Percentiles rank a stretch among this genome's conserved stretches.
These are phyloP conservation scores for Gambusia affinis DNA, from an alignment of 2,113 vertebrate genomes.

Conservation along the genomic window DNA sequence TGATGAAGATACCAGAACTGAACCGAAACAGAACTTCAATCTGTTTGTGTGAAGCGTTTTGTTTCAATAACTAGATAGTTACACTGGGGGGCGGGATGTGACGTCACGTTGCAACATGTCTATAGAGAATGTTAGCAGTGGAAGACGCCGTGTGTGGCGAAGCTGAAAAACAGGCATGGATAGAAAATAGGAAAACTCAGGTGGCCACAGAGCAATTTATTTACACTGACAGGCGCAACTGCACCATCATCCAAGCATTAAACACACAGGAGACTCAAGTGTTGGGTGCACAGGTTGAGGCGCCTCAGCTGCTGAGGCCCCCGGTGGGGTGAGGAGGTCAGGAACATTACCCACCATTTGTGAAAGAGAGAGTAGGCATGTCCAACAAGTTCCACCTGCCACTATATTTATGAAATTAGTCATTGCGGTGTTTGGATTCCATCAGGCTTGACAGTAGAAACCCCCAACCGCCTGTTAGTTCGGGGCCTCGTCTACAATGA, in stretches of 20 bases:
- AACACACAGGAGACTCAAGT: conserved; percentile 48
- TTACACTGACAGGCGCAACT: conserved; percentile 50
- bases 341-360: conserved; percentile 78
- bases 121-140: background rate
- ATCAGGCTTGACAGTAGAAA: conserved; percentile 66
- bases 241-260: conserved; percentile 32
- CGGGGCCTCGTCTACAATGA: conserved; percentile 34
- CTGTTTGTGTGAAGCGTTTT: background rate
- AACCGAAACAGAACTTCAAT: background rate
- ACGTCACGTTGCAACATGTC: background rate
- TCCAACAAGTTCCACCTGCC: conserved; percentile 78
- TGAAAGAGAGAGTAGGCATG: conserved; percentile 74
- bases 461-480: conserved; percentile 33
- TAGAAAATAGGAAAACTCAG: conserved; percentile 42
- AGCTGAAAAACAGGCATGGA: conserved; percentile 44
- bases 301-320: conserved; percentile 71
- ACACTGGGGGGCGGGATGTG: too few species aligned
- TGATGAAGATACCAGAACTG: background rate
- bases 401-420: conserved; percentile 74
- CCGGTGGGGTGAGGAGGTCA: conserved; percentile 70
- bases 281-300: conserved; percentile 63
- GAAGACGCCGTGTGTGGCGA: conserved; percentile 35
- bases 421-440: conserved; percentile 67
- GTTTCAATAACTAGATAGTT: background rate
- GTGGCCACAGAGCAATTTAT: conserved; percentile 45